Percentiles rank a stretch among this genome's conserved stretches.
phyloP scores from a whole-genome alignment of 2,797 vertebrate species.

The Fringilla coelebs region DNA sequence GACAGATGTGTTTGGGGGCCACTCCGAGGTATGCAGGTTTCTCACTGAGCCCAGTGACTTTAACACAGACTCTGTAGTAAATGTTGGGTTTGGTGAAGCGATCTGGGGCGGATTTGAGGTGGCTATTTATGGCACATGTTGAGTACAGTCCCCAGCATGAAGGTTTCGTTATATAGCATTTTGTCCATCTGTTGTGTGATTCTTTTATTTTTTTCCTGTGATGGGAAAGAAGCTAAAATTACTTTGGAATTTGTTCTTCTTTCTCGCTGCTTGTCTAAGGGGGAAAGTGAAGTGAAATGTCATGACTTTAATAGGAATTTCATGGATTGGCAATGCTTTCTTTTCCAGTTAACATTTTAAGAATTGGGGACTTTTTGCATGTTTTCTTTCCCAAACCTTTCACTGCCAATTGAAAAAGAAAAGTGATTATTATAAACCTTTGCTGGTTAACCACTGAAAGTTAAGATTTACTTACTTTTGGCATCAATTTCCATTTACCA shows the following conservation, averaged over 20 bases:
- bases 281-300: neutral
- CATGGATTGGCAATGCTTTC: neutral
- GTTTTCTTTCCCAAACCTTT: neutral
- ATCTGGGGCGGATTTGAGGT: neutral
- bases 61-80: neutral
- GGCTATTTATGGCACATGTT: neutral
- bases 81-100: neutral
- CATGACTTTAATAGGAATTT: neutral
- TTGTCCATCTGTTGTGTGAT: slow-evolving; percentile 40
- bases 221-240: neutral
- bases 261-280: neutral
- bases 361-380: rapidly evolving
- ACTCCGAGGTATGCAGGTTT: neutral
- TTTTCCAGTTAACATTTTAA: neutral
- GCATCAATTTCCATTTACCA: neutral
- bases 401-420: neutral
- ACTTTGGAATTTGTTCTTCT: neutral
- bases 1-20: neutral
- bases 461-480: neutral
- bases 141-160: neutral
- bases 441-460: neutral
- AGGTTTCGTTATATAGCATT: neutral
- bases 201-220: neutral
- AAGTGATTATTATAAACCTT: neutral
- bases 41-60: neutral